phyloP scores from a whole-genome alignment of 1,140 invertebrate species.

The Monomorium pharaonis region DNA sequence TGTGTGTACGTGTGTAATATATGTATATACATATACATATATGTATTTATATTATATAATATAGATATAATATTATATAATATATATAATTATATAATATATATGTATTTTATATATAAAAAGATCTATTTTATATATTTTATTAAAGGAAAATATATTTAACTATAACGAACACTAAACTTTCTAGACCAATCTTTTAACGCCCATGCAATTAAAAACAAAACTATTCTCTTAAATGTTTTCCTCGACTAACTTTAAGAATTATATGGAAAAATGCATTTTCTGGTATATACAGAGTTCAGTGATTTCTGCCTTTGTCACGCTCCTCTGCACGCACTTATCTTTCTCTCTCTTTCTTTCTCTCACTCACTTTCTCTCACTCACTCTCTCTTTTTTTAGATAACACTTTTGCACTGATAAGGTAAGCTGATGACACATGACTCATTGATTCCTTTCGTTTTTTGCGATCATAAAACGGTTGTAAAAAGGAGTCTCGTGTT shows the following conservation, averaged over 20 bases:
- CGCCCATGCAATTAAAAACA: not conserved
- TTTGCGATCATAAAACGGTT: not conserved
- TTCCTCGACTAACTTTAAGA: not conserved
- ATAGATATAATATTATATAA: too few species aligned
- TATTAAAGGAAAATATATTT: constrained; percentile 5
- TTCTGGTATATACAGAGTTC: constrained; percentile 1
- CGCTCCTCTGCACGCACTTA: not conserved
- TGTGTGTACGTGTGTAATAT: not conserved
- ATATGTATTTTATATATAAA: constrained; percentile 4
- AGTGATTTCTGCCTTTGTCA: constrained; percentile 25
- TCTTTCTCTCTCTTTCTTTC: constrained; percentile 4
- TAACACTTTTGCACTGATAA: constrained; percentile 4
- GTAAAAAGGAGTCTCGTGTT: not conserved
- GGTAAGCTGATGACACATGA: not conserved
- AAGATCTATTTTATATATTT: not conserved
- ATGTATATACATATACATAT: not conserved
- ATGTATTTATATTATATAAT: too few species aligned
- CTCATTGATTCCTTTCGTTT: not conserved
- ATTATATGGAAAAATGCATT: not conserved
- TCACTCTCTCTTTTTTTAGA: constrained; percentile 25
- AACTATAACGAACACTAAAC: constrained; percentile 8
- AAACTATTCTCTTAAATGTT: not conserved
- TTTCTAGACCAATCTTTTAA: not conserved
- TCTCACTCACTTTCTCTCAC: not conserved
- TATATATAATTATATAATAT: too few species aligned